These are phyloP conservation scores for Bellardia bayeri DNA, from an alignment of 2,888 invertebrate genomes.

Conservation along the genomic window DNA sequence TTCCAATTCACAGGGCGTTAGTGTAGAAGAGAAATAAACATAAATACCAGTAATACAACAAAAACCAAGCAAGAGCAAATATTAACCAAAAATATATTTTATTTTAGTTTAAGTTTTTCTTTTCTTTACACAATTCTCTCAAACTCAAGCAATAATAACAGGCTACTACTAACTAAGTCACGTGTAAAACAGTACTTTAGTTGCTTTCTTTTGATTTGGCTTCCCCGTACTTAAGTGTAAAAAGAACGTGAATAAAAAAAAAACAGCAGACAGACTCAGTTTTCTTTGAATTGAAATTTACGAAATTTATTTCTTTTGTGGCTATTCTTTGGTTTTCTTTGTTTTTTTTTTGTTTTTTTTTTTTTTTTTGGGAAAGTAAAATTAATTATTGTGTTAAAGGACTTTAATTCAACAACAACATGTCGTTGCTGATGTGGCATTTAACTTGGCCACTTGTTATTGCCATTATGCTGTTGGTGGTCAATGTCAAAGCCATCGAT, in stretches of 20 bases:
- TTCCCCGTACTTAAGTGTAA: neutral
- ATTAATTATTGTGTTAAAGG: constrained; percentile 53
- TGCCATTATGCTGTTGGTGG: constrained; percentile 88
- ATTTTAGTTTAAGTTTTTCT: neutral
- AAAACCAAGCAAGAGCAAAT: neutral
- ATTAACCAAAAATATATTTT: neutral
- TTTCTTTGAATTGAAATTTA: neutral
- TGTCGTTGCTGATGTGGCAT: constrained; percentile 78
- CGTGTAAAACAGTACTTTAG: neutral
- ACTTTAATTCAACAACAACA: constrained; percentile 46
- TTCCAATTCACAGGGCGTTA: neutral
- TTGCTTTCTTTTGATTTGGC: constrained; percentile 9
- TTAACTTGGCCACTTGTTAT: constrained; percentile 86
- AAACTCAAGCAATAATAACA: neutral
- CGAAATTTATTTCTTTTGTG: constrained; percentile 6
- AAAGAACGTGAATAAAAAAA: neutral
- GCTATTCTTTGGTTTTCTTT: neutral
- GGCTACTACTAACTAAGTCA: neutral
- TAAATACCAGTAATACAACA: neutral
- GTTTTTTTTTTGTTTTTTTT: constrained; percentile 10
- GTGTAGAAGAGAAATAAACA: neutral
- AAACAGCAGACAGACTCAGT: neutral
- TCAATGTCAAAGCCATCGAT: constrained; percentile 87
- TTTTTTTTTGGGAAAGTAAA: constrained; percentile 12
- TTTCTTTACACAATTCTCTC: neutral